Evolutionary conservation across 2,888 invertebrate genomes (phyloP).

Genomic region (Oscheius sp.): DNA sequence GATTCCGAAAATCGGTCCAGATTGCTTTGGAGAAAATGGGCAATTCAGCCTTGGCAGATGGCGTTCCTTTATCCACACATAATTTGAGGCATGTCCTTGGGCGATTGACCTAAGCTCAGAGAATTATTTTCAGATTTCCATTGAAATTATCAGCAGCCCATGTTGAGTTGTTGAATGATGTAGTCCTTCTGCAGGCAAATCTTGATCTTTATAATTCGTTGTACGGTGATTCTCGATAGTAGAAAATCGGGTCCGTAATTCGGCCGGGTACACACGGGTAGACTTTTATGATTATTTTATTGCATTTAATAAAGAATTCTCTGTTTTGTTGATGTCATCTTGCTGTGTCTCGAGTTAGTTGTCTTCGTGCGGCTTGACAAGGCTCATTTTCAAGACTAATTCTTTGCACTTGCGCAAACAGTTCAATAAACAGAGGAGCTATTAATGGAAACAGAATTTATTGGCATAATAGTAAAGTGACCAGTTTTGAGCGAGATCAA

Average conservation of each 20-base stretch:
- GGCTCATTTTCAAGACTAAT: not conserved
- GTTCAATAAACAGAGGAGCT: too few relatives aligned
- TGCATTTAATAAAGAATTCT: not conserved
- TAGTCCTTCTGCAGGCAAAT: conserved; percentile 54
- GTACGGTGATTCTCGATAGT: conserved; percentile 25
- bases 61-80: conserved; percentile 47
- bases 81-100: conserved; percentile 35
- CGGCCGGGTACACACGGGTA: conserved; percentile 24
- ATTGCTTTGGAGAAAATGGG: conserved; percentile 48
- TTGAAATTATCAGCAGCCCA: conserved; percentile 48
- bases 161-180: conserved; percentile 40
- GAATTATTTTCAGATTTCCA: conserved; percentile 47
- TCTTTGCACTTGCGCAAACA: not conserved
- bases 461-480: not conserved
- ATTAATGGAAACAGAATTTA: not conserved
- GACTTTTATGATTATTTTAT: too few relatives aligned
- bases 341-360: not conserved
- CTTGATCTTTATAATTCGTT: conserved; percentile 51
- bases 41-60: conserved; percentile 43
- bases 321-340: not conserved
- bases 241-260: conserved; percentile 20
- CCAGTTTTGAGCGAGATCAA: conserved; percentile 22
- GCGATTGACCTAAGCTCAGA: not conserved
- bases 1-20: conserved; percentile 45
- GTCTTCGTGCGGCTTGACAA: not conserved